Percentiles rank a stretch among this genome's conserved stretches.
These are phyloP conservation scores for Dasyprocta punctata DNA, from an alignment of 2,113 vertebrate genomes.

Conservation along the genomic window DNA sequence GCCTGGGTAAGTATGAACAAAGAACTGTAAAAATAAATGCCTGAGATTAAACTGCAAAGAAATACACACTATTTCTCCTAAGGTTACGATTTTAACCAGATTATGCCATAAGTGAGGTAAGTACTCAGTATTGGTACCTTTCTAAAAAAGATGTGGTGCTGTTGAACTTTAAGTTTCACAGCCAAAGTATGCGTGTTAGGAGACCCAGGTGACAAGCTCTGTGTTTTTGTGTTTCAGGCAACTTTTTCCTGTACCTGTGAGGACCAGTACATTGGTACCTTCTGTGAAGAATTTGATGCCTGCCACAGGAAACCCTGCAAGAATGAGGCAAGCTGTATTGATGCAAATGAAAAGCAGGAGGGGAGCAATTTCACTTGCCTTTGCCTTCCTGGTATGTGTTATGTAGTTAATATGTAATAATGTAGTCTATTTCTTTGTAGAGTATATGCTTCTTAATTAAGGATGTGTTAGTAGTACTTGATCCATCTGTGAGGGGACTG, in stretches of 20 bases:
- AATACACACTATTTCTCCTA: not conserved
- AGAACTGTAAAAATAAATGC: constrained; percentile 27
- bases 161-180: not conserved
- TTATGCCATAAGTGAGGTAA: not conserved
- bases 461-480: too few relatives aligned
- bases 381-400: constrained; percentile 91
- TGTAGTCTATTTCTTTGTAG: not conserved
- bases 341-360: constrained; percentile 89
- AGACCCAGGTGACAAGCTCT: not conserved
- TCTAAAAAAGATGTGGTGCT: not conserved
- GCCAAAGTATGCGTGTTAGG: not conserved
- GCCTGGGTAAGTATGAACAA: not conserved
- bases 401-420: not conserved
- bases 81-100: not conserved
- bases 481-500: not conserved
- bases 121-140: not conserved
- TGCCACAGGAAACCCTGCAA: constrained; percentile 92
- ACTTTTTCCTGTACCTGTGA: constrained; percentile 95
- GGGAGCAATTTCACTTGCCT: constrained; percentile 93
- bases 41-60: not conserved
- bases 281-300: constrained; percentile 96
- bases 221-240: constrained; percentile 85
- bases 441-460: fast-evolving
- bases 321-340: constrained; percentile 92
- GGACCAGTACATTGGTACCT: constrained; percentile 90